Evolutionary conservation across 1,140 invertebrate genomes (phyloP).

Genomic region (Cyphomyrmex costatus): DNA sequence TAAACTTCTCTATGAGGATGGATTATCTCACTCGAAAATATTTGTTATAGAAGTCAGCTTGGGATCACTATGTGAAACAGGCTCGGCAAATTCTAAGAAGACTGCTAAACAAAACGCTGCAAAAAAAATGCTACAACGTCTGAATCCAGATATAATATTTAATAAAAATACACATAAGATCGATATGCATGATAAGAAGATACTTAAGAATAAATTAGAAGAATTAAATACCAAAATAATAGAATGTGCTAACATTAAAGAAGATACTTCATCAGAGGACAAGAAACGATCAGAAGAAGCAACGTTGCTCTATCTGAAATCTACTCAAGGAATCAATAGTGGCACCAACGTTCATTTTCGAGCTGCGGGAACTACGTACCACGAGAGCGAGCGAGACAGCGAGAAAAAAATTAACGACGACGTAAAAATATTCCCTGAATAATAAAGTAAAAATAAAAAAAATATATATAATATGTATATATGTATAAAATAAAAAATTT

Average conservation of each 20-base stretch:
- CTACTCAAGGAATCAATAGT: not conserved
- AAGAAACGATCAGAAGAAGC: not conserved
- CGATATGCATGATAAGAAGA: not conserved
- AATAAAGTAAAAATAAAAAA: too few species aligned
- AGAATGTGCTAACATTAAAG: not conserved
- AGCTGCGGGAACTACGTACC: too few species aligned
- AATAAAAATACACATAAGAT: not conserved
- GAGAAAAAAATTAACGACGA: too few species aligned
- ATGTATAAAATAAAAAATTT: too few species aligned
- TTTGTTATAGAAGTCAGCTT: not conserved
- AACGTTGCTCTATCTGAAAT: not conserved
- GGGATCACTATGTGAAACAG: not conserved
- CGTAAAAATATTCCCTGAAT: too few species aligned
- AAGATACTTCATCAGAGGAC: not conserved
- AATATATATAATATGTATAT: too few species aligned
- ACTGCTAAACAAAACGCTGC: slow-evolving; percentile 52
- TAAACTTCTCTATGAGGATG: not conserved
- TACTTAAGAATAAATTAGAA: not conserved
- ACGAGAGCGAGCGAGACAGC: too few species aligned
- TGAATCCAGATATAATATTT: not conserved
- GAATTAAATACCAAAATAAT: slow-evolving; percentile 3
- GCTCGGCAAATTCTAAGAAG: not conserved
- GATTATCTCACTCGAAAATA: not conserved
- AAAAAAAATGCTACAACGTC: not conserved
- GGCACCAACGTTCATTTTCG: too few species aligned